A percentile compares a stretch with the other conserved stretches of the same genome.
Conservation (phyloP, 2,797 vertebrate genomes). For the Mormyrus hasselquistii region DNA sequence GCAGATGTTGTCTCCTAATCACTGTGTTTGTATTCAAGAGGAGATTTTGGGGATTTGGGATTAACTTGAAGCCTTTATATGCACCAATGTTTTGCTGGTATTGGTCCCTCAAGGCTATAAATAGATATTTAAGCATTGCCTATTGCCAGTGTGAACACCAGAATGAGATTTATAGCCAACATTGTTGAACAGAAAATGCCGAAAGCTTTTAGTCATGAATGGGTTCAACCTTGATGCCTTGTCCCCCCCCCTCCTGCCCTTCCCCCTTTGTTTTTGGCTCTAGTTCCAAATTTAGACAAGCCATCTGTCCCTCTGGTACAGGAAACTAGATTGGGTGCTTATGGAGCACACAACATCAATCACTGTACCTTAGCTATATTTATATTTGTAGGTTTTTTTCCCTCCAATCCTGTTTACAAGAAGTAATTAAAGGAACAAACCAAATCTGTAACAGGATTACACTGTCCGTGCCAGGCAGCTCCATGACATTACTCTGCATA, state of each 20-base stretch:
- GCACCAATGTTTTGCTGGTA: neutral
- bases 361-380: slow-evolving; percentile 2
- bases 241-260: neutral
- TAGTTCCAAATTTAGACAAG: slow-evolving; percentile 7
- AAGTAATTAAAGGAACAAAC: slow-evolving; percentile 7
- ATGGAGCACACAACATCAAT: slow-evolving; percentile 1
- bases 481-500: neutral
- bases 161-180: neutral
- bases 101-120: slow-evolving; percentile 7
- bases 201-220: slow-evolving; percentile 13
- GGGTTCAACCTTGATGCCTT: slow-evolving; percentile 5
- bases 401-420: neutral
- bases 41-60: slow-evolving; percentile 44
- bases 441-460: neutral
- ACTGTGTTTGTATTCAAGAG: neutral
- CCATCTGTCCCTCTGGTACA: slow-evolving; percentile 12
- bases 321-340: neutral
- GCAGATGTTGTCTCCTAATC: slow-evolving; percentile 28
- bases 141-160: neutral
- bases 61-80: slow-evolving; percentile 5
- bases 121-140: slow-evolving; percentile 6
- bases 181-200: neutral
- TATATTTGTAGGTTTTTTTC: neutral
- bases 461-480: neutral
- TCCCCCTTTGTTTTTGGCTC: slow-evolving; percentile 8